phyloP scores from a whole-genome alignment of 2,888 invertebrate species.

The Lithophane leautieri region DNA sequence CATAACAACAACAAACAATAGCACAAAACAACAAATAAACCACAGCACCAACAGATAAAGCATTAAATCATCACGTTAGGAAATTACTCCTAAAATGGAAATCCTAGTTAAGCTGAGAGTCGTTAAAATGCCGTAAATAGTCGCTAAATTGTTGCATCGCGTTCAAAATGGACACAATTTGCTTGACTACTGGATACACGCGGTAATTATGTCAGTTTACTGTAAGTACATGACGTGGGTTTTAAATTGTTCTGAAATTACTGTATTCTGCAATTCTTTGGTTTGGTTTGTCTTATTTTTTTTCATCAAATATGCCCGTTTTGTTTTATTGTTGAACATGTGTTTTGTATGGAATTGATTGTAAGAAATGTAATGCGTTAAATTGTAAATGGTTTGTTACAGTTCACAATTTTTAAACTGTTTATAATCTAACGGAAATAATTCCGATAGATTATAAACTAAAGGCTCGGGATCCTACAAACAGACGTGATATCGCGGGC shows the following conservation, averaged over 20 bases:
- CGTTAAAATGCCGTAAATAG: conserved; percentile 70
- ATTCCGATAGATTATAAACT: too few relatives aligned
- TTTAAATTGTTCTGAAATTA: conserved; percentile 21
- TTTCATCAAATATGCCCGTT: background rate
- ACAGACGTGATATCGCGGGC: too few relatives aligned
- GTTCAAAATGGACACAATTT: conserved; percentile 65
- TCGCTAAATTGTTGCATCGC: conserved; percentile 67
- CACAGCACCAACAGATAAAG: conserved; percentile 29
- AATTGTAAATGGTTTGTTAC: too few relatives aligned
- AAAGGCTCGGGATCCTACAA: too few relatives aligned
- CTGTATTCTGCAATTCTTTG: background rate
- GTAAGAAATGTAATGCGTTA: background rate
- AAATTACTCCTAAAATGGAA: conserved; percentile 60
- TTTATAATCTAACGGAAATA: too few relatives aligned
- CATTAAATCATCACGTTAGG: conserved; percentile 56
- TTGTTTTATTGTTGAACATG: background rate
- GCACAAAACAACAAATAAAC: conserved; percentile 14
- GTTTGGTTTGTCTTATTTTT: background rate
- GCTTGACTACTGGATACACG: conserved; percentile 54
- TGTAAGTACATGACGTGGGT: conserved; percentile 25
- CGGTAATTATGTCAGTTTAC: conserved; percentile 62
- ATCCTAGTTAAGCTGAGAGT: conserved; percentile 56
- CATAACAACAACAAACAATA: conserved; percentile 1
- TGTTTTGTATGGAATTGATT: background rate
- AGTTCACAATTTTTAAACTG: too few relatives aligned